Base-by-base conservation (phyloP, 2,888 invertebrate species). In the Scaptomyza flava region DNA sequence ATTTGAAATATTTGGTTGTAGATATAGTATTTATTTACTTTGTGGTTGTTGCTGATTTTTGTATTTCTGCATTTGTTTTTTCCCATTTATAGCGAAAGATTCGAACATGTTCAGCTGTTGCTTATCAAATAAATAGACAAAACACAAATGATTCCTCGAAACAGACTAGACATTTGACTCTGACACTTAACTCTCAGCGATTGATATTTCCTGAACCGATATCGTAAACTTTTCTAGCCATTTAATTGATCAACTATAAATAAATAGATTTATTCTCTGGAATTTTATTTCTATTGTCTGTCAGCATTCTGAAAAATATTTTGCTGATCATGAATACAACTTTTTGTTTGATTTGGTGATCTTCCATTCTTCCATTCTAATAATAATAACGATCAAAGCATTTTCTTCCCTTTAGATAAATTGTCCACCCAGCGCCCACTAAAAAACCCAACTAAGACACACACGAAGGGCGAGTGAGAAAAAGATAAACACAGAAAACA, bases 1-100 rank as follows among this genome's bases (percentile, higher is more conserved):
- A 81, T 87, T 87, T 31, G 17, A 81, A 78, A 65, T 78, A 86
- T 83, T 72, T 61, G 0, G 7, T 58, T 52, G 46, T 60, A 52
- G 30, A 23, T 34, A 33, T 41, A n/a, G n/a, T n/a, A 8, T 27
- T 20, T 42, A 34, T 45, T 48, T 61, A 50, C 38, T 41, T 74
- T 41, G 11, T 11, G 23, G 20, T n/a, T 33, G 12, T 12, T 27
- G 27, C 27, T 6, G 27, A 27, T 27, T 6, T 9, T 33, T 20
- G 9, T 45, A 53, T 60, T 58, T 58, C 58, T 41, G 51, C 59
- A 66, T 54, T 61, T 63, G 57, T 60, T 38, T 38, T 38, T 67
- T 67, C 46, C 30, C 52, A 63, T 63, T 74, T 77, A 43, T 61
- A 68, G 47, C 41, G n/a, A 60, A 53, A 58, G 59, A 70, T 77